Evolutionary conservation across 2,113 vertebrate species (phyloP).

Genomic region (Grallaria varia): DNA sequence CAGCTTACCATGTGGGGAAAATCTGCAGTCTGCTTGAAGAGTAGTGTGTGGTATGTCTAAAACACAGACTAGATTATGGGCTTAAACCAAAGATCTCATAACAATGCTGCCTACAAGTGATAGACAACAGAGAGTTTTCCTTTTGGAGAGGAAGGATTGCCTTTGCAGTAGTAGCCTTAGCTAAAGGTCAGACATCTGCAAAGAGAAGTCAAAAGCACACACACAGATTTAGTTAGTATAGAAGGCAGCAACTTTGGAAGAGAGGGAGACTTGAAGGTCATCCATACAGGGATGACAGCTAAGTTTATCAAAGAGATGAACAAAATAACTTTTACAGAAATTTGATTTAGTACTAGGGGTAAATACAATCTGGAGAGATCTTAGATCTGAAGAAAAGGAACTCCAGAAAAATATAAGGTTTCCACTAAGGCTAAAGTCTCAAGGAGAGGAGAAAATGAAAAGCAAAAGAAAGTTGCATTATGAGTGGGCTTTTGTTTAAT

Average conservation of each 20-base stretch:
- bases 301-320: not conserved
- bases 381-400: not conserved
- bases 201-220: not conserved
- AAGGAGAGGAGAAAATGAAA: not conserved
- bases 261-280: not conserved
- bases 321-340: not conserved
- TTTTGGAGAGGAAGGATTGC: not conserved
- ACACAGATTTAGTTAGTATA: not conserved
- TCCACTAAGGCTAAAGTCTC: not conserved
- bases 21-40: not conserved
- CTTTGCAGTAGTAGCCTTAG: not conserved
- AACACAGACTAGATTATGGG: not conserved
- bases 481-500: not conserved
- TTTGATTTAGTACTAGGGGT: not conserved
- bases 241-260: not conserved
- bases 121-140: not conserved
- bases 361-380: not conserved
- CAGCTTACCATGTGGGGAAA: not conserved
- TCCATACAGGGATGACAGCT: not conserved
- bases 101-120: not conserved
- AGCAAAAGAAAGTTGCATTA: not conserved
- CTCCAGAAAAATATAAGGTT: not conserved
- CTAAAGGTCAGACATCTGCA: not conserved
- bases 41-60: not conserved
- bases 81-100: not conserved